A percentile compares a stretch with the other conserved stretches of the same genome.
Evolutionary conservation across 1,140 invertebrate species (phyloP).

Genomic region (Acromyrmex echinatior): DNA sequence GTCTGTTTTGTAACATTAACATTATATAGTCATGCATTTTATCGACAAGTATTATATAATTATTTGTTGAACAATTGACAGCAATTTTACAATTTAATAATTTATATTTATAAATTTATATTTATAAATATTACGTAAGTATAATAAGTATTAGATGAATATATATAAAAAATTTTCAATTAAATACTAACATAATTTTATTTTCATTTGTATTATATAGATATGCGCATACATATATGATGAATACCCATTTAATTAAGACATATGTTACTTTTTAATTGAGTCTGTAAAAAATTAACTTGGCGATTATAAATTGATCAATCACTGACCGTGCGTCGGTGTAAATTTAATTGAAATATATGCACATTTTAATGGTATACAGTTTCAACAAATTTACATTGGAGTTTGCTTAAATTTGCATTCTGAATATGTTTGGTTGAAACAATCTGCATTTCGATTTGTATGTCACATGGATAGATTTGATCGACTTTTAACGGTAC

Average conservation of each 20-base stretch:
- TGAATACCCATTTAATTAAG: conserved; percentile 30
- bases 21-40: conserved; percentile 1
- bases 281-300: conserved; percentile 10
- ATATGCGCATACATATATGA: not conserved
- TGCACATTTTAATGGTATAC: conserved; percentile 54
- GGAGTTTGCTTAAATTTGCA: conserved; percentile 50
- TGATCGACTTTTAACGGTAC: conserved; percentile 53
- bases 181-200: not conserved
- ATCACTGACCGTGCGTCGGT: conserved; percentile 19
- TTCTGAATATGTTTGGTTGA: conserved; percentile 33
- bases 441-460: conserved; percentile 40
- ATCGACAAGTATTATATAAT: not conserved
- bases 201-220: not conserved
- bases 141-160: too few species aligned
- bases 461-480: conserved; percentile 24
- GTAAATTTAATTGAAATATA: conserved; percentile 58
- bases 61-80: not conserved
- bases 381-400: conserved; percentile 58
- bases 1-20: not conserved
- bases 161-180: not conserved
- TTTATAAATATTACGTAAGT: not conserved
- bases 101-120: not conserved
- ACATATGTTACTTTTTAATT: conserved; percentile 23
- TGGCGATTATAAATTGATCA: conserved; percentile 49
- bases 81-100: not conserved